Evolutionary conservation across 2,888 invertebrate species (phyloP).

Genomic region (Taphrorychus bicolor): DNA sequence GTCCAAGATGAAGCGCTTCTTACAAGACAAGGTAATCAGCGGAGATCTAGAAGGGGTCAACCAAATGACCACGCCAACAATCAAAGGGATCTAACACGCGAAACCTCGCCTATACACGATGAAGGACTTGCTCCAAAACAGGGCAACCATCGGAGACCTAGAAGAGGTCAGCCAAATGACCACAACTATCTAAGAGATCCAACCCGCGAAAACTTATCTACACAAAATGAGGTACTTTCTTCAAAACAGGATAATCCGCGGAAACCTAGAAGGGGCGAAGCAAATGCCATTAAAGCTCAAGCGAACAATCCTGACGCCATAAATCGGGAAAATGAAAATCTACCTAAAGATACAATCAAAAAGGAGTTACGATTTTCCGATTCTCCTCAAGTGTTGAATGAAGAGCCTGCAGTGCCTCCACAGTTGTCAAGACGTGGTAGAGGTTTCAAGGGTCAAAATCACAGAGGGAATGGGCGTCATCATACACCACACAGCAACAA

Average conservation of each 20-base stretch:
- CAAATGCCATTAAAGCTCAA: too few relatives aligned
- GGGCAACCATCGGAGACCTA: too few relatives aligned
- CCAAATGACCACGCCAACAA: background rate
- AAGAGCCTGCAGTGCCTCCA: background rate
- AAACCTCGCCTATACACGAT: background rate
- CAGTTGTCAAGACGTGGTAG: background rate
- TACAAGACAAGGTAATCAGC: constrained; percentile 23
- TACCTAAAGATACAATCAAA: constrained; percentile 5
- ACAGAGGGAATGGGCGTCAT: constrained; percentile 1
- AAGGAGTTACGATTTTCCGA: constrained; percentile 34
- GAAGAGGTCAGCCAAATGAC: background rate
- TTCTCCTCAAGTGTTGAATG: background rate
- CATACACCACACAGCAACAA: background rate
- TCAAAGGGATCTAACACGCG: background rate
- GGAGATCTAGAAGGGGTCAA: background rate
- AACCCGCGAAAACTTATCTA: background rate
- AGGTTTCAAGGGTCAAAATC: constrained; percentile 15
- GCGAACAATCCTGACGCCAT: background rate
- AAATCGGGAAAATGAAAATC: background rate
- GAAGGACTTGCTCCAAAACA: too few relatives aligned
- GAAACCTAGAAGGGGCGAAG: too few relatives aligned
- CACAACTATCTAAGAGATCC: background rate
- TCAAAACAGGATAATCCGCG: too few relatives aligned
- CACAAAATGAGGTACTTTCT: too few relatives aligned
- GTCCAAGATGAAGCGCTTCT: constrained; percentile 46